phyloP scores from a whole-genome alignment of 2,888 invertebrate species.

The Yponomeuta plumbellus region DNA sequence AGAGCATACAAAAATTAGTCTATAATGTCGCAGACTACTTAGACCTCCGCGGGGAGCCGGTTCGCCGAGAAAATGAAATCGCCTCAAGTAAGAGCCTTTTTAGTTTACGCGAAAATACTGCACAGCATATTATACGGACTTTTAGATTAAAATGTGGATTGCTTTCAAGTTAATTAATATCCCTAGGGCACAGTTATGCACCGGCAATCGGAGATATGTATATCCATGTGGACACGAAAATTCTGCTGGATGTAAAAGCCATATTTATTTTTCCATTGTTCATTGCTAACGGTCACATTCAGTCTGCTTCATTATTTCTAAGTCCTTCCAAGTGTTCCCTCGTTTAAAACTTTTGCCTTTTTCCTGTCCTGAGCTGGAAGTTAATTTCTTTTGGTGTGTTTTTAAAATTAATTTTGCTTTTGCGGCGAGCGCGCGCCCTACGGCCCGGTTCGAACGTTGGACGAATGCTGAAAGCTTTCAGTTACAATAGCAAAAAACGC shows the following conservation, averaged over 20 bases:
- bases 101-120: not conserved
- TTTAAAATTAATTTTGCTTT: slow-evolving; percentile 74
- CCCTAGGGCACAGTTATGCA: not conserved
- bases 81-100: slow-evolving; percentile 50
- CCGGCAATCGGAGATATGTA: slow-evolving; percentile 1
- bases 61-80: slow-evolving; percentile 53
- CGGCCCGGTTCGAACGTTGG: slow-evolving; percentile 62
- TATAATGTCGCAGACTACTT: slow-evolving; percentile 65
- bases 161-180: slow-evolving; percentile 11
- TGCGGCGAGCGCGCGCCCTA: slow-evolving; percentile 53
- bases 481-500: slow-evolving; percentile 38
- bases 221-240: not conserved
- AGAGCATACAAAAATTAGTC: slow-evolving; percentile 65
- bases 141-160: slow-evolving; percentile 8
- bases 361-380: slow-evolving; percentile 55
- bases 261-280: not conserved
- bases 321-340: slow-evolving; percentile 61
- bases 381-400: slow-evolving; percentile 76
- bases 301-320: slow-evolving; percentile 66
- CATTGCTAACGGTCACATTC: not conserved
- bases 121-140: slow-evolving; percentile 5
- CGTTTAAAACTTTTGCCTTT: slow-evolving; percentile 64
- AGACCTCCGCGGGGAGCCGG: slow-evolving; percentile 53
- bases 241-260: not conserved
- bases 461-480: slow-evolving; percentile 61